phyloP scores from a whole-genome alignment of 1,140 invertebrate species.

The Pissodes strobi region DNA sequence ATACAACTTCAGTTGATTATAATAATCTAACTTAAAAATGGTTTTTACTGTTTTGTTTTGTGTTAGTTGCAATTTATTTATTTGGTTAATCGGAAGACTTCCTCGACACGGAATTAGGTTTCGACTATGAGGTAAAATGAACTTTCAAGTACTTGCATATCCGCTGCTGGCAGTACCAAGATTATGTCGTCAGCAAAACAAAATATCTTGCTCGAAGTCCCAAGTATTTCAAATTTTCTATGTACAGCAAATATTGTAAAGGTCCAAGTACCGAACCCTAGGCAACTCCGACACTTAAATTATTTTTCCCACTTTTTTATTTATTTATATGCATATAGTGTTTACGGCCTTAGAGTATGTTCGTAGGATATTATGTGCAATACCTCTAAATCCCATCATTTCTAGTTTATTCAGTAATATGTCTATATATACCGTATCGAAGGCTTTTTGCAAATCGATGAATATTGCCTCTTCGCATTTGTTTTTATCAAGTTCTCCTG shows the following conservation, averaged over 20 bases:
- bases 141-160: no score
- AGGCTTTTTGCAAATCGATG: slow-evolving; percentile 18
- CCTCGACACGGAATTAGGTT: slow-evolving; percentile 67
- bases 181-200: no score
- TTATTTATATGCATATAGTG: slow-evolving; percentile 7
- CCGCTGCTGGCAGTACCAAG: no score
- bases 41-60: background rate
- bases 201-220: no score
- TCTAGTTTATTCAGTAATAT: slow-evolving; percentile 10
- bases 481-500: slow-evolving; percentile 4
- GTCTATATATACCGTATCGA: slow-evolving; percentile 12
- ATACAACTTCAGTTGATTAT: background rate
- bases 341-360: slow-evolving; percentile 2
- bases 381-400: slow-evolving; percentile 18
- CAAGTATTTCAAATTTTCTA: background rate
- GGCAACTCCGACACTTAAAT: background rate
- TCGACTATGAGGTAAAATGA: slow-evolving; percentile 64
- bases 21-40: background rate
- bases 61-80: background rate
- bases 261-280: no score
- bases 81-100: background rate
- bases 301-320: slow-evolving; percentile 10
- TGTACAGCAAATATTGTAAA: slow-evolving; percentile 8
- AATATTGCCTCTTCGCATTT: slow-evolving; percentile 15
- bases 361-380: background rate